Percentiles rank a stretch among this genome's conserved stretches.
These are phyloP conservation scores for Euphonia xanthogaster DNA, from an alignment of 2,797 vertebrate species.

Conservation along the genomic window DNA sequence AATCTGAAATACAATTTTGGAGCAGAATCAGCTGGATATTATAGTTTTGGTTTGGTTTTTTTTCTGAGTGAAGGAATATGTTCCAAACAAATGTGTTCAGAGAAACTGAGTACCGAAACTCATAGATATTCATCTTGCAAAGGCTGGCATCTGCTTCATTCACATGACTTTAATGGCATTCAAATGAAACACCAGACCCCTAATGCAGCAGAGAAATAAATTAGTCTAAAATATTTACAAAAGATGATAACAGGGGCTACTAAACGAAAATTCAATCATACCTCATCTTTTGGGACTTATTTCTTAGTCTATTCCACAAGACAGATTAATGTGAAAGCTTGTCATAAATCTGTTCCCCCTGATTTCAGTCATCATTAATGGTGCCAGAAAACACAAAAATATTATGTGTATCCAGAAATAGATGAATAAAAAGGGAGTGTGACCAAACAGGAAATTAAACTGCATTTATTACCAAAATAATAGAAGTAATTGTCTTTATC, in stretches of 20 bases:
- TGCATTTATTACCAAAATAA: not conserved
- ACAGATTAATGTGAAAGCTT: not conserved
- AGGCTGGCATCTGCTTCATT: not conserved
- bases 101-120: not conserved
- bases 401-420: not conserved
- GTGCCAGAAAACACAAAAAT: constrained; percentile 23
- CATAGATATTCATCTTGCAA: not conserved
- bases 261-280: not conserved
- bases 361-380: not conserved
- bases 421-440: not conserved
- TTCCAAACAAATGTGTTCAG: constrained; percentile 6
- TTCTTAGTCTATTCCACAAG: not conserved
- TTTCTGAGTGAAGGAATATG: not conserved
- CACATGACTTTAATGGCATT: not conserved
- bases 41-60: not conserved
- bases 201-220: constrained; percentile 5
- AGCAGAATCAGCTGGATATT: not conserved
- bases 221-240: constrained; percentile 26
- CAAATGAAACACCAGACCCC: not conserved
- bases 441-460: not conserved
- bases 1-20: not conserved
- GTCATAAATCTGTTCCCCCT: constrained; percentile 2
- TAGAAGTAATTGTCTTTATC: not conserved
- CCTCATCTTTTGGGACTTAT: not conserved
- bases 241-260: not conserved